Conservation (phyloP, 2,113 vertebrate genomes). For the Menura novaehollandiae region DNA sequence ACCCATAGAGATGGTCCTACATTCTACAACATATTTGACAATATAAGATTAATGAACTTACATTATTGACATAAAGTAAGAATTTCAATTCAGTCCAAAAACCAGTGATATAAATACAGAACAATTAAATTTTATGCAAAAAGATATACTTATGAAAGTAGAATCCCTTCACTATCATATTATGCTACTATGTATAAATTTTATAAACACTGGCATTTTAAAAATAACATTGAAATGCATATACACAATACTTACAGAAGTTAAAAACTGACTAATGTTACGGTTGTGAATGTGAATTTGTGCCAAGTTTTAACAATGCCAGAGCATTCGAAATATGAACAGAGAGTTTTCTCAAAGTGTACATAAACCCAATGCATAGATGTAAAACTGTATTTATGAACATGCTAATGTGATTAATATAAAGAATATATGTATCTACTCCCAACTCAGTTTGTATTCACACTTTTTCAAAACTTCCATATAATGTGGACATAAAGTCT, state of each 20-base stretch:
- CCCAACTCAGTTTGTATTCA: neutral
- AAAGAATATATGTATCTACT: neutral
- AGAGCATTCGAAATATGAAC: neutral
- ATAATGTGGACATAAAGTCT: neutral
- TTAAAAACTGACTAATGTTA: neutral
- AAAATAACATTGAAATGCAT: neutral
- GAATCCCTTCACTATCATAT: neutral
- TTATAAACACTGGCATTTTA: neutral
- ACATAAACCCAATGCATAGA: neutral
- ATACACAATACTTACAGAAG: neutral
- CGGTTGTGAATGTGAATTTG: neutral
- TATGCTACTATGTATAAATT: neutral
- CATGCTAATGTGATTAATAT: neutral
- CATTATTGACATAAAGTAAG: neutral
- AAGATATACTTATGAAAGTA: neutral
- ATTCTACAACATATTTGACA: constrained; percentile 63
- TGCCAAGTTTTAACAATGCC: neutral
- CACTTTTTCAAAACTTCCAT: neutral
- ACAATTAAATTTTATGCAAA: neutral
- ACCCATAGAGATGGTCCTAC: constrained; percentile 76
- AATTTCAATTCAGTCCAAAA: neutral
- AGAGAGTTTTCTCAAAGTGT: neutral
- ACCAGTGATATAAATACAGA: neutral
- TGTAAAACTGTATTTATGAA: neutral
- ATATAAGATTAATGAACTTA: neutral